Evolutionary conservation across 2,888 invertebrate species (phyloP), one percentile per base, ranked within the genome.

Genomic region (Tridacna crocea): DNA sequence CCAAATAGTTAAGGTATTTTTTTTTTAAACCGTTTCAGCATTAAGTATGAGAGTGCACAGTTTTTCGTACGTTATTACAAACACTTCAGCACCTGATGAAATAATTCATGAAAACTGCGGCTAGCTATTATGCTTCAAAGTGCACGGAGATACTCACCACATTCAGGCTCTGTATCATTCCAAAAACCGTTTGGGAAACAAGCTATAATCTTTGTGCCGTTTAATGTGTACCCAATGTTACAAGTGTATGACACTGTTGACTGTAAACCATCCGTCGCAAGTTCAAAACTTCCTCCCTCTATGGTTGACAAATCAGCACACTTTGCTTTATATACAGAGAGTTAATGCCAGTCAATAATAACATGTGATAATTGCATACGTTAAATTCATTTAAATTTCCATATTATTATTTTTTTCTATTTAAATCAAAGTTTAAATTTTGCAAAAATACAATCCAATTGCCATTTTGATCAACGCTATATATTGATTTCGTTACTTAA

Each of bases 161-260:
- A 82, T 12, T 46, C 27, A n/a, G 82, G 82, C 17, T 47, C 36
- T n/a, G 74, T 63, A 26, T 46, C 70, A 48, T 78, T 68, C 82
- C 82, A 82, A 11, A 72, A 27, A 17, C 82, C 82, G 27, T 65
- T 70, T 22, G 27, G 68, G 27, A 70, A 58, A 58, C 82, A 82
- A 10, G 82, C 46, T 17, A 68, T 78, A 13, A 17, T n/a, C 51
- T 24, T 47, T 6, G 68, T 47, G 11, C 82, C 82, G 36, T 65
- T 74, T 22, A 82, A 48, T 22, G 82, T 70, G 48, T 75, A 82
- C 0, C 82, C 82, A 15, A 61, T 24, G 6, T 36, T 1, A 66
- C 36, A 66, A 15, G 66, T 66, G 36, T 66, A 66, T 24, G 36
- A 66, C 17, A 24, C 24, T 3, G 66, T 27, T 4, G 66, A 79